Evolutionary conservation across 2,797 vertebrate species (phyloP), one percentile per base, ranked within the genome.

Genomic region (Melanogrammus aeglefinus): DNA sequence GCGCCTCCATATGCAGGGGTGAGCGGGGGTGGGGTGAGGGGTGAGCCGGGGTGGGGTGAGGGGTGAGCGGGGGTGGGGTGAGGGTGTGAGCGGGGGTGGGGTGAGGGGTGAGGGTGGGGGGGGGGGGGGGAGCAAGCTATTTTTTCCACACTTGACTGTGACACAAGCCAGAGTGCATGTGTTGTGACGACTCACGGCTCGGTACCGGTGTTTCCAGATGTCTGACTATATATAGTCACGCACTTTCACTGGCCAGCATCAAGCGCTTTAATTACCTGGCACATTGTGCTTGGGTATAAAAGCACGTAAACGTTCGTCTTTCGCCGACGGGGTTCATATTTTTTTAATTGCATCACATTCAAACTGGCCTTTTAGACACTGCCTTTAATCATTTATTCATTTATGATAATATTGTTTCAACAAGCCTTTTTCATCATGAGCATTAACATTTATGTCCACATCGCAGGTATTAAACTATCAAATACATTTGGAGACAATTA

Each of bases 81-180:
- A 24, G 63, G 63, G 63, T n/a, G 63, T 69, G 63, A 69, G 63
- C 2, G 63, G n/a, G 63, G 63, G 8, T 18, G 63, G 57, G 63
- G 21, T 66, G n/a, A n/a, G 29, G 29, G 29, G 29, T 1, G 29
- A 2, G 31, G 31, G 31, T 1, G 31, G 31, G 31, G 31, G 31
- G 1, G 63, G 63, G 63, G 63, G 10, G 63, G 63, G n/a, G 57
- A 66, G 63, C 7, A 69, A 80, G 79, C 89, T 90, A 89, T 91
- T 90, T 91, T 81, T 89, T 87, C 10, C 88, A 90, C 72, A 75
- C 78, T 88, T 81, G 84, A 81, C 79, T 75, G 76, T 84, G 89
- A 88, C 86, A 88, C 87, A 89, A 87, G 80, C 79, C 83, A 86
- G 82, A 75, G 82, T 83, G 89, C 83, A 75, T 51, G 77, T 86